Evolutionary conservation across 2,797 vertebrate genomes (phyloP).

Genomic region (Sebastes kiyomatsui): DNA sequence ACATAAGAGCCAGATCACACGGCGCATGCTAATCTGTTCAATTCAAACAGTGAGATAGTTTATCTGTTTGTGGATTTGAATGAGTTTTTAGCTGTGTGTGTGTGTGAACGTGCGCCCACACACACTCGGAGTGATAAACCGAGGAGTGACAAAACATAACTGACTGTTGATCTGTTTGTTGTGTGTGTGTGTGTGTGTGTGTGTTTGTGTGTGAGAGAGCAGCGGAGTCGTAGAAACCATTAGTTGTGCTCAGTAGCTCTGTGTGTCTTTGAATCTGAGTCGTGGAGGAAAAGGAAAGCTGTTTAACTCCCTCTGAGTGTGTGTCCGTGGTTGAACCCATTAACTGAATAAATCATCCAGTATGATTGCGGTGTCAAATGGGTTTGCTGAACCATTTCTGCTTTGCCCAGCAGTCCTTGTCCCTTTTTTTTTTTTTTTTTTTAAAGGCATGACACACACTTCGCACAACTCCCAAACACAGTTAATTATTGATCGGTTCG

Average conservation of each 20-base stretch:
- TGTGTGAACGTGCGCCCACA: slow-evolving; percentile 2
- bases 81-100: slow-evolving; percentile 13
- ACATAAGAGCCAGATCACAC: slow-evolving; percentile 13
- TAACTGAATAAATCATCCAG: slow-evolving; percentile 64
- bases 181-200: not conserved
- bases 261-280: slow-evolving; percentile 11
- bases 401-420: slow-evolving; percentile 44
- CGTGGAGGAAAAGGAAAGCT: slow-evolving; percentile 29
- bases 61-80: slow-evolving; percentile 37
- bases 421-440: slow-evolving; percentile 34
- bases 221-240: slow-evolving; percentile 28
- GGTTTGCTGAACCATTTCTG: slow-evolving; percentile 45
- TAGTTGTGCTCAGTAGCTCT: slow-evolving; percentile 1
- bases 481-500: slow-evolving; percentile 44
- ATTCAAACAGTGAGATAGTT: slow-evolving; percentile 26
- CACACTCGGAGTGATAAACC: slow-evolving; percentile 39
- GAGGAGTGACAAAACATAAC: slow-evolving; percentile 38
- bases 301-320: slow-evolving; percentile 34
- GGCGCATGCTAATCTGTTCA: slow-evolving; percentile 20
- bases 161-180: slow-evolving; percentile 41
- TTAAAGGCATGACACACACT: slow-evolving; percentile 30
- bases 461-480: slow-evolving; percentile 8
- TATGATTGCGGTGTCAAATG: slow-evolving; percentile 56
- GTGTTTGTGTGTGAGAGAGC: not conserved
- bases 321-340: slow-evolving; percentile 47